phyloP scores from a whole-genome alignment of 30 jellyfish, hydroid and myxozoan genomes.

The Hydractinia echinata region DNA sequence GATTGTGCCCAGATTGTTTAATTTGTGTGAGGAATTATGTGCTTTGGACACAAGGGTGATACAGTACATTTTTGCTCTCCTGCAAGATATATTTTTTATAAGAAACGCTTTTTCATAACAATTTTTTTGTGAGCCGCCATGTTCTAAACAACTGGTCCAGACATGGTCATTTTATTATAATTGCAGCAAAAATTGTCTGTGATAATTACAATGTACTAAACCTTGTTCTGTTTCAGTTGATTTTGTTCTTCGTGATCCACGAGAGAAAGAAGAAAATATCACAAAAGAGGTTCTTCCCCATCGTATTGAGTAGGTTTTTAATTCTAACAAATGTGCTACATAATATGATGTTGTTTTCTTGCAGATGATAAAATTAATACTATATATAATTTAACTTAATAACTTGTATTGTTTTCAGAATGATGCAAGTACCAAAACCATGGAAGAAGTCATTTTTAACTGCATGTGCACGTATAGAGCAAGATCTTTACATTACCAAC shows the following conservation, averaged over 20 bases:
- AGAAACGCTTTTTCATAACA: too few relatives aligned
- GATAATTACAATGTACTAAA: too few relatives aligned
- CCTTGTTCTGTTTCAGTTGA: conserved; percentile 54
- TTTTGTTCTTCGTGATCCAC: conserved; percentile 86
- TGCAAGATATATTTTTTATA: too few relatives aligned
- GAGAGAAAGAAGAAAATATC: conserved; percentile 67
- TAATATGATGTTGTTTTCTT: neutral
- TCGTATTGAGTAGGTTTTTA: conserved; percentile 66
- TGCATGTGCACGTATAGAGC: conserved; percentile 62
- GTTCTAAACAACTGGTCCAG: too few relatives aligned
- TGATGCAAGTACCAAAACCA: conserved; percentile 92
- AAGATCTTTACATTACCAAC: conserved; percentile 64
- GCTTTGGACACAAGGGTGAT: too few relatives aligned
- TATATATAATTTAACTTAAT: neutral
- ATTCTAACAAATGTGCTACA: neutral
- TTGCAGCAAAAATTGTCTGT: too few relatives aligned
- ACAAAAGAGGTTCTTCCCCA: conserved; percentile 68
- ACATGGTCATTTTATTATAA: too few relatives aligned
- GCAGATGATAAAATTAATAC: neutral
- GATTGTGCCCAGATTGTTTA: too few relatives aligned
- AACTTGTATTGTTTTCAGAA: conserved; percentile 13
- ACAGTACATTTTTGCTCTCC: too few relatives aligned
- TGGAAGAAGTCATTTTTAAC: conserved; percentile 59
- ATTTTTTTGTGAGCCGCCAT: too few relatives aligned
- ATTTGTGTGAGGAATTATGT: too few relatives aligned